These are phyloP conservation scores for Protonibea diacanthus DNA, from an alignment of 2,797 vertebrate genomes.

Conservation along the genomic window DNA sequence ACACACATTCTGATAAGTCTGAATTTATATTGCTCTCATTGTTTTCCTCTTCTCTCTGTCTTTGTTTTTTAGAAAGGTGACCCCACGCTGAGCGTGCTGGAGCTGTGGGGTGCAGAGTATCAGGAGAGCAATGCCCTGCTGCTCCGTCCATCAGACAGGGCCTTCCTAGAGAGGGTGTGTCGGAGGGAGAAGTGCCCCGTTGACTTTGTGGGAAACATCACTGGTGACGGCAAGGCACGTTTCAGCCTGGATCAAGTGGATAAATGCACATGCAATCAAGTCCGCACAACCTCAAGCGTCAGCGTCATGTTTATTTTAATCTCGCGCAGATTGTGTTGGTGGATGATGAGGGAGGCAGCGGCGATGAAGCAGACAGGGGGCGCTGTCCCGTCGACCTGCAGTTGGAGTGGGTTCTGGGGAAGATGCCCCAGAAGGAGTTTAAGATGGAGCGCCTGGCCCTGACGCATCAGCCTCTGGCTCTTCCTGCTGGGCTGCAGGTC, in stretches of 20 bases:
- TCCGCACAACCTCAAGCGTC: background rate
- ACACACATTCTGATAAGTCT: background rate
- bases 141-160: constrained; percentile 78
- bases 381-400: constrained; percentile 90
- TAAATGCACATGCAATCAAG: background rate
- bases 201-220: constrained; percentile 92
- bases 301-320: background rate
- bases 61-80: constrained; percentile 87
- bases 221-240: constrained; percentile 89
- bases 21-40: background rate
- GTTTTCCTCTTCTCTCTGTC: background rate
- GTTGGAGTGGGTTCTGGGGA: constrained; percentile 94
- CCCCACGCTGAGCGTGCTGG: constrained; percentile 92
- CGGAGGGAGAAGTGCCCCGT: constrained; percentile 90
- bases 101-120: constrained; percentile 97
- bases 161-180: constrained; percentile 87
- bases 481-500: constrained; percentile 85
- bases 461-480: constrained; percentile 76
- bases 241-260: constrained; percentile 1
- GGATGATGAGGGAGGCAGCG: constrained; percentile 80
- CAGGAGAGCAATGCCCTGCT: constrained; percentile 95
- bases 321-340: constrained; percentile 89
- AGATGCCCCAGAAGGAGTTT: constrained; percentile 95
- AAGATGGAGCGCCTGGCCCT: constrained; percentile 75
- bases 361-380: constrained; percentile 34